These are phyloP conservation scores for Varecia variegata DNA, from an alignment of 2,797 vertebrate species.

Conservation along the genomic window DNA sequence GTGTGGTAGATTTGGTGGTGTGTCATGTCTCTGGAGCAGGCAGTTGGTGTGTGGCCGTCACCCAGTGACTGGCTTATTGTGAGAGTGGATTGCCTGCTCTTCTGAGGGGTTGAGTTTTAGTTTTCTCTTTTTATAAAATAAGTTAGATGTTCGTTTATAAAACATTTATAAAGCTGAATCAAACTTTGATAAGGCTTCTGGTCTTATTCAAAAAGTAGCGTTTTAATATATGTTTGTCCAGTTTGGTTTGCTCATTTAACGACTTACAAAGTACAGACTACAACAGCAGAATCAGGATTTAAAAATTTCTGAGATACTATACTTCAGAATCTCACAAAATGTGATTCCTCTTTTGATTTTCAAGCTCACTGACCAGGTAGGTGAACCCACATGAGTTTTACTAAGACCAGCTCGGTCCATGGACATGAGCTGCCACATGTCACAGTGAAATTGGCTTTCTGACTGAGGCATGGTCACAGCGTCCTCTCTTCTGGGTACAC, in stretches of 20 bases:
- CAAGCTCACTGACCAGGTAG: not conserved
- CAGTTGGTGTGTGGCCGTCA: rapidly evolving
- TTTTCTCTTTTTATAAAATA: not conserved
- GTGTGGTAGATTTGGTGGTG: not conserved
- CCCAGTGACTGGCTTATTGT: no score
- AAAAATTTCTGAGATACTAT: not conserved
- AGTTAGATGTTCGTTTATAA: not conserved
- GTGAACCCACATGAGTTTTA: not conserved
- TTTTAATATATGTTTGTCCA: not conserved
- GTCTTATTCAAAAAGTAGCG: not conserved
- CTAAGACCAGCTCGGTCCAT: not conserved
- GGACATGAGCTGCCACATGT: no score
- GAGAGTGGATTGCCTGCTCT: not conserved
- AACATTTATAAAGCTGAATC: not conserved
- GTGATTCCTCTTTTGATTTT: not conserved
- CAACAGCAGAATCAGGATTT: not conserved
- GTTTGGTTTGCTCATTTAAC: not conserved
- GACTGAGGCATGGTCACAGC: not conserved
- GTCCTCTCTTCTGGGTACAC: not conserved
- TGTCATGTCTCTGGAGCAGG: not conserved
- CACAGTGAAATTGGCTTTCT: not conserved
- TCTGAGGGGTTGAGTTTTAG: not conserved
- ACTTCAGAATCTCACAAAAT: not conserved
- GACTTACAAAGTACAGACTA: not conserved
- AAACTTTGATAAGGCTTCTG: not conserved